phyloP scores from a whole-genome alignment of 2,113 vertebrate genomes.

The Dicerorhinus sumatrensis region DNA sequence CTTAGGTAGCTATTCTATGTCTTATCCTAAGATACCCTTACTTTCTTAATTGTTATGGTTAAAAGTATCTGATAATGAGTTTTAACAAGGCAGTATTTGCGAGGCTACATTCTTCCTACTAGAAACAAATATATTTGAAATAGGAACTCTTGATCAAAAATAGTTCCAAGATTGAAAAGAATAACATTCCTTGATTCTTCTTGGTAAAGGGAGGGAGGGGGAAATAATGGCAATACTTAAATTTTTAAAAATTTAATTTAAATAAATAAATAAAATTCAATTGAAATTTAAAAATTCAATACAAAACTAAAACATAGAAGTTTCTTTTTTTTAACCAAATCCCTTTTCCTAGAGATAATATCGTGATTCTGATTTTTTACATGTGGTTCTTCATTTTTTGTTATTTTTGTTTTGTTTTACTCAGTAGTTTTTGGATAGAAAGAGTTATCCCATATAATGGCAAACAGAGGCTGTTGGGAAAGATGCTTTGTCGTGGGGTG shows the following conservation, averaged over 20 bases:
- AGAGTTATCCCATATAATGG: background rate
- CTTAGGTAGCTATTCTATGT: background rate
- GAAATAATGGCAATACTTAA: background rate
- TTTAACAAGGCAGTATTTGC: conserved; percentile 32
- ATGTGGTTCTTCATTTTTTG: background rate
- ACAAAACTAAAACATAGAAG: background rate
- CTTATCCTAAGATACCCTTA: background rate
- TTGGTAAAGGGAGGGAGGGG: background rate
- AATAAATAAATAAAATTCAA: background rate
- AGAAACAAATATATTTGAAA: conserved; percentile 39
- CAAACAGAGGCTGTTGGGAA: background rate
- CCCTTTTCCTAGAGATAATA: background rate
- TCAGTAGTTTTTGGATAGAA: background rate
- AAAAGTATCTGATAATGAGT: background rate
- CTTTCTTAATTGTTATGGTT: conserved; percentile 43
- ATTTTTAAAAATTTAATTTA: background rate
- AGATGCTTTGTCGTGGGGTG: background rate
- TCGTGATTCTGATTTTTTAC: conserved; percentile 8
- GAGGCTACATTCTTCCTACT: background rate
- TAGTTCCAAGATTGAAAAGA: conserved; percentile 27
- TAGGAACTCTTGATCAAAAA: conserved; percentile 43
- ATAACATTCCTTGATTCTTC: background rate
- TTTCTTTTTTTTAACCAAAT: background rate
- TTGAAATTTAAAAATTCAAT: background rate
- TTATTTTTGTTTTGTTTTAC: background rate